phyloP scores from a whole-genome alignment of 2,797 vertebrate genomes.

The Mus minutoides region DNA sequence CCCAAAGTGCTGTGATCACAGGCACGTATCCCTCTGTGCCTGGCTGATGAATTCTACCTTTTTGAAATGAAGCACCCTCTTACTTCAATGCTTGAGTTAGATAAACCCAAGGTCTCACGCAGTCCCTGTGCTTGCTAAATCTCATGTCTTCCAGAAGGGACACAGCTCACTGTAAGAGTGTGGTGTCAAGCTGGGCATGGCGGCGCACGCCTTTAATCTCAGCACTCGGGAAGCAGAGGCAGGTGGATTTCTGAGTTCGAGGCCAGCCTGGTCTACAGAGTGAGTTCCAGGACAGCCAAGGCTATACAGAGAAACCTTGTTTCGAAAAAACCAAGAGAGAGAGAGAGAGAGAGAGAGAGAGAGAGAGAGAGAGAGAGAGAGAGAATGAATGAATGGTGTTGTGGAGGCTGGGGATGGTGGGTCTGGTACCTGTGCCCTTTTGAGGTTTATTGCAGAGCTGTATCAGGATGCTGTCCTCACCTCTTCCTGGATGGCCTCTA shows the following conservation, averaged over 20 bases:
- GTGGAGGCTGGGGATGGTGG: fast-evolving
- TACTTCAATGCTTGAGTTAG: not conserved
- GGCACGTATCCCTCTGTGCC: not conserved
- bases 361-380: no score
- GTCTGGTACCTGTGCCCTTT: not conserved
- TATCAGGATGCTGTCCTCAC: not conserved
- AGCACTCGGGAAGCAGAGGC: no score
- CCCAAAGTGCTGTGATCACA: no score
- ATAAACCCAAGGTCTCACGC: not conserved
- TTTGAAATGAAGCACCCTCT: not conserved
- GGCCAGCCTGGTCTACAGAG: no score
- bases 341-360: no score
- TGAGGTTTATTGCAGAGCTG: not conserved
- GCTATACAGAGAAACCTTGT: no score
- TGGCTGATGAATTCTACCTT: not conserved
- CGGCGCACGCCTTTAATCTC: no score
- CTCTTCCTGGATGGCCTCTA: not conserved
- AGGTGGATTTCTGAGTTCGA: no score
- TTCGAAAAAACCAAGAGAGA: no score
- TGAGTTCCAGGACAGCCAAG: no score
- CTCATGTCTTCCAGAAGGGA: not conserved
- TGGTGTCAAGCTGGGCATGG: no score
- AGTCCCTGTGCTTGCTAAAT: not conserved
- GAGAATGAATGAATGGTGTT: no score
- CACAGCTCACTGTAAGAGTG: not conserved